phyloP scores from a whole-genome alignment of 2,797 vertebrate species.

The Tauraco hartlaubi region DNA sequence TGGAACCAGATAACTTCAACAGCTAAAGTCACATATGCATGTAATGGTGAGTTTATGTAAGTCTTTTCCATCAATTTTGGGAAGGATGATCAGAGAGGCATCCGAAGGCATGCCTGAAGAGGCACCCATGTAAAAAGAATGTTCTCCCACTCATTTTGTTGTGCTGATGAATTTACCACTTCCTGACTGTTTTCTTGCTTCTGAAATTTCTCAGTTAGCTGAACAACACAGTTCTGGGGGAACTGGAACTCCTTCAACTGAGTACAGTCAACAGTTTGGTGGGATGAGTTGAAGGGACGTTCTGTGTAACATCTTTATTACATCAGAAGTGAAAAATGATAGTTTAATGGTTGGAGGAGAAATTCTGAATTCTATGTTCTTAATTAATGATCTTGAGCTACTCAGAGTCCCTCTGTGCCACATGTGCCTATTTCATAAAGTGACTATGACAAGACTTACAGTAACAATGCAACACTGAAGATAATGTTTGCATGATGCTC shows the following conservation, averaged over 20 bases:
- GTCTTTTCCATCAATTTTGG: not conserved
- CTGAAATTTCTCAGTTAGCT: not conserved
- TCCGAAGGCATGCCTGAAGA: not conserved
- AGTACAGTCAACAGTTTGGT: not conserved
- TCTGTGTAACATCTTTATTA: not conserved
- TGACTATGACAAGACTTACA: not conserved
- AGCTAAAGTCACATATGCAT: not conserved
- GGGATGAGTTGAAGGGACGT: not conserved
- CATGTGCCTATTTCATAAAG: not conserved
- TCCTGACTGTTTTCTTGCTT: not conserved
- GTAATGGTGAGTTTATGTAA: not conserved
- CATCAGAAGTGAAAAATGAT: not conserved
- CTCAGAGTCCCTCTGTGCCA: not conserved
- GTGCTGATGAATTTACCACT: not conserved
- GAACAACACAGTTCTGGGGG: not conserved
- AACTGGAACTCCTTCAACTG: not conserved
- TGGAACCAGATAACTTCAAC: not conserved
- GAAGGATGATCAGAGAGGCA: not conserved
- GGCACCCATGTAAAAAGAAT: not conserved
- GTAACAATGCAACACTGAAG: not conserved
- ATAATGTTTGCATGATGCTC: not conserved
- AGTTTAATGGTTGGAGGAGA: not conserved
- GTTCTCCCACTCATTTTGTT: not conserved
- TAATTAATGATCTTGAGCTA: not conserved
- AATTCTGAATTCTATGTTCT: not conserved